A percentile compares a stretch with the other conserved stretches of the same genome.
Conservation (phyloP, 2,888 invertebrate species). For the Cantharis nigra region DNA sequence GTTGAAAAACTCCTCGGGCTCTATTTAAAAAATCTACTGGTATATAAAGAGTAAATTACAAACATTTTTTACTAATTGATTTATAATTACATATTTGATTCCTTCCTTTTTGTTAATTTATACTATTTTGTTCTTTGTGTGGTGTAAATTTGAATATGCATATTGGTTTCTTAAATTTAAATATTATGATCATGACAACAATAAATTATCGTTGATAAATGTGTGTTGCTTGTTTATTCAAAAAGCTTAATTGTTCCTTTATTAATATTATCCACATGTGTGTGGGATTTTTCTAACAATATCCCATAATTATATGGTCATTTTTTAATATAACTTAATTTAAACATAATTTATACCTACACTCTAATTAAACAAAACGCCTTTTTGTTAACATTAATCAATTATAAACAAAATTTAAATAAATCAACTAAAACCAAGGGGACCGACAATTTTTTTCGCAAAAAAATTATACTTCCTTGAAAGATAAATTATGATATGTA, state of each 20-base stretch:
- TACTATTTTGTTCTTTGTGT: slow-evolving; percentile 17
- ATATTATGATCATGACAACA: neutral
- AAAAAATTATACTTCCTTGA: neutral
- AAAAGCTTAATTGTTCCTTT: slow-evolving; percentile 1
- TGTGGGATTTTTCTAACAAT: neutral
- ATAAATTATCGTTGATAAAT: slow-evolving; percentile 4
- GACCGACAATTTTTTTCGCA: neutral
- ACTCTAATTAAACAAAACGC: neutral
- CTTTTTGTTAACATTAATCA: neutral
- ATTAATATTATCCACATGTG: neutral
- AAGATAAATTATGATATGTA: neutral
- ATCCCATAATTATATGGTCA: neutral
- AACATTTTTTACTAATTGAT: slow-evolving; percentile 14
- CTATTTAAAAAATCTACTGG: slow-evolving; percentile 15
- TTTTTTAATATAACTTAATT: neutral
- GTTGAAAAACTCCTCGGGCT: slow-evolving; percentile 25
- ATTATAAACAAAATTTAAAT: neutral
- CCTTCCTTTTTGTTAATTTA: slow-evolving; percentile 1
- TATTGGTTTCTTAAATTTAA: slow-evolving; percentile 4
- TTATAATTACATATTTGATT: slow-evolving; percentile 20
- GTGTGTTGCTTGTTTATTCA: neutral
- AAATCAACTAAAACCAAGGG: neutral
- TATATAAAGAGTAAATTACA: slow-evolving; percentile 12
- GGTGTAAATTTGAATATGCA: slow-evolving; percentile 17
- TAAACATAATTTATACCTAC: neutral